Evolutionary conservation across 2,797 vertebrate genomes (phyloP).

Genomic region (Muscicapa comitata): DNA sequence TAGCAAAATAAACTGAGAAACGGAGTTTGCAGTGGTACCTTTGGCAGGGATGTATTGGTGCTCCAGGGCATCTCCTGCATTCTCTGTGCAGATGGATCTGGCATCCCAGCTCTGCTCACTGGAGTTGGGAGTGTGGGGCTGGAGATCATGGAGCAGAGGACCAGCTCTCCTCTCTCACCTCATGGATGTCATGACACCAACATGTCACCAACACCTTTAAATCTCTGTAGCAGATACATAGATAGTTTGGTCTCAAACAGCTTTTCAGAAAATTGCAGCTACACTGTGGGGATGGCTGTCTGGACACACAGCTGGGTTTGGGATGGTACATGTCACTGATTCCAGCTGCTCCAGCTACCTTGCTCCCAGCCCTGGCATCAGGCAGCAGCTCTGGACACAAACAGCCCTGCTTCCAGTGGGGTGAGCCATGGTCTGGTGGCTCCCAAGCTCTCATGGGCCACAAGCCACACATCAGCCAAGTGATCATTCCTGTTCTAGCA

Average conservation of each 20-base stretch:
- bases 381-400: fast-evolving
- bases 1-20: background rate
- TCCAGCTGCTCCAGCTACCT: background rate
- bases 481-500: background rate
- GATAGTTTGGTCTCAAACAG: background rate
- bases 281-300: background rate
- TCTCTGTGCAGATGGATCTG: background rate
- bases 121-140: background rate
- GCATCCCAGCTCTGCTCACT: background rate
- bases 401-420: background rate
- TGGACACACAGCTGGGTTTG: background rate
- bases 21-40: background rate
- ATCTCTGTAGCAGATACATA: background rate
- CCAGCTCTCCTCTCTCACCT: background rate
- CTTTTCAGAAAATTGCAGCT: background rate
- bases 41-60: fast-evolving
- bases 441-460: background rate
- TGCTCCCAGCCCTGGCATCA: background rate
- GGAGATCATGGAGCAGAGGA: background rate
- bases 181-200: background rate
- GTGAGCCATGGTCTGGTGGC: background rate
- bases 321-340: background rate
- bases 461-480: background rate
- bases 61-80: background rate
- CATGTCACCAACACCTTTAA: background rate